Evolutionary conservation across 2,113 vertebrate genomes (phyloP).

Genomic region (Nicator chloris): DNA sequence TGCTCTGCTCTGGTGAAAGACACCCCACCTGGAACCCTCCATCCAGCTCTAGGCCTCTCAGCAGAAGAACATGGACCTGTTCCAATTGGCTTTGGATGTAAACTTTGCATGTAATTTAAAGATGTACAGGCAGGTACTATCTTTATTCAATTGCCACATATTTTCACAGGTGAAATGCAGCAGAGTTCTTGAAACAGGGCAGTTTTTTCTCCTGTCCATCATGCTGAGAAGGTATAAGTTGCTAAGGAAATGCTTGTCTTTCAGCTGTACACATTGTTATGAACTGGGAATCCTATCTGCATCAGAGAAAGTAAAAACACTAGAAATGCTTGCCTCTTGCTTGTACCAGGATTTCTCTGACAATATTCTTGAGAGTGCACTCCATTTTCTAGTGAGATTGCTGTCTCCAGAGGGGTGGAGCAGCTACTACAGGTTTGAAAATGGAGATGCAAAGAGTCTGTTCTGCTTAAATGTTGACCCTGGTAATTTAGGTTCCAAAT

Average conservation of each 20-base stretch:
- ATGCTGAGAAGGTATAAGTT: background rate
- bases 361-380: background rate
- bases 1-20: background rate
- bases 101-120: background rate
- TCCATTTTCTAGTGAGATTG: background rate
- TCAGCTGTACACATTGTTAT: background rate
- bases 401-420: background rate
- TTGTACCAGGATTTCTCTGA: background rate
- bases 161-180: background rate
- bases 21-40: accelerated
- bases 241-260: background rate
- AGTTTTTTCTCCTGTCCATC: background rate
- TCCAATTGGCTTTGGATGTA: background rate
- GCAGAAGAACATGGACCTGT: background rate
- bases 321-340: background rate
- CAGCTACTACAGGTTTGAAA: background rate
- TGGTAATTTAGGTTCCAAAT: background rate
- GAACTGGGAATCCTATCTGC: background rate
- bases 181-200: background rate
- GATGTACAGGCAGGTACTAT: background rate
- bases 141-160: background rate
- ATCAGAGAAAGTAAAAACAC: background rate
- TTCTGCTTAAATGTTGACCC: background rate
- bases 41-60: background rate
- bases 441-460: background rate